Evolutionary conservation across 1,140 invertebrate genomes (phyloP).

Genomic region (Trachelipus rathkii): DNA sequence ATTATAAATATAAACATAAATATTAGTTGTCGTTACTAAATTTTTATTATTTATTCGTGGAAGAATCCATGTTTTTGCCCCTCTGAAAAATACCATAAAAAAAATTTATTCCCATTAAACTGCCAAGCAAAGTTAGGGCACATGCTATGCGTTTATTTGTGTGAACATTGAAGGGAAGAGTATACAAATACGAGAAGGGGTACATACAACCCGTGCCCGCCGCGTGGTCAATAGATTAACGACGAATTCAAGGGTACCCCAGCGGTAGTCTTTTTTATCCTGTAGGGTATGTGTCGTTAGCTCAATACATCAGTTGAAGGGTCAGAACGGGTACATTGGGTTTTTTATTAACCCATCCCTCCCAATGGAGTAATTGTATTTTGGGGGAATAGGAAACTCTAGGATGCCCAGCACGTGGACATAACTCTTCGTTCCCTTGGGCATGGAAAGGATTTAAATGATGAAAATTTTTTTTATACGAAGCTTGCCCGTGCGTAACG

Average conservation of each 20-base stretch:
- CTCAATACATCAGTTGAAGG: slow-evolving; percentile 3
- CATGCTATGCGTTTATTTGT: too few species aligned
- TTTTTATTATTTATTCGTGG: too few species aligned
- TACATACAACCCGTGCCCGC: slow-evolving; percentile 8
- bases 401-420: slow-evolving; percentile 5
- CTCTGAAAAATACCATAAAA: too few species aligned
- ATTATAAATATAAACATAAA: too few species aligned
- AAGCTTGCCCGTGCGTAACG: background rate
- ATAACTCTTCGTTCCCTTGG: slow-evolving; percentile 1
- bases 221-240: slow-evolving; percentile 9
- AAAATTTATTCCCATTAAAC: too few species aligned
- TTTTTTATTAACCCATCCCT: background rate
- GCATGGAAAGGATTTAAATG: slow-evolving; percentile 3
- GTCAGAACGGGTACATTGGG: background rate
- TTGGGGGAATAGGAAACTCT: background rate
- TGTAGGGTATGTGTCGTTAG: background rate
- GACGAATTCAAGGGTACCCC: slow-evolving; percentile 1
- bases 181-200: background rate
- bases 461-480: slow-evolving; percentile 5
- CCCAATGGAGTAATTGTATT: background rate
- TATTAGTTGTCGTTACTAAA: too few species aligned
- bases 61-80: too few species aligned
- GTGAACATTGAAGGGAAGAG: background rate
- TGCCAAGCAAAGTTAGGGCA: too few species aligned
- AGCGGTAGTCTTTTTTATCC: background rate